phyloP scores from a whole-genome alignment of 2,113 vertebrate genomes.

The Megalops atlanticus region DNA sequence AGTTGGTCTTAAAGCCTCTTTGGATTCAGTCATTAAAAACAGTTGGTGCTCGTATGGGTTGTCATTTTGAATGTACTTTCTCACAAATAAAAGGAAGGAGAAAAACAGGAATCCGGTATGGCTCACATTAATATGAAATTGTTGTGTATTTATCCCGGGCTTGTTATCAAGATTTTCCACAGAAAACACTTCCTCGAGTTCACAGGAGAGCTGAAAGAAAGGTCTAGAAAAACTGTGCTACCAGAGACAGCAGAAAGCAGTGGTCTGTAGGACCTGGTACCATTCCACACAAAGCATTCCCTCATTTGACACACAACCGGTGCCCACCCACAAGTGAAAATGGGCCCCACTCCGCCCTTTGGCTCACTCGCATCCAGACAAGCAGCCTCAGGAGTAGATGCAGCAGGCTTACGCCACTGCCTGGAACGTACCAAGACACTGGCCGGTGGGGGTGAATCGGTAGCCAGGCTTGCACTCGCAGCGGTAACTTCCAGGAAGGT shows the following conservation, averaged over 20 bases:
- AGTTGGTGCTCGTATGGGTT: neutral
- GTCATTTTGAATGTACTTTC: neutral
- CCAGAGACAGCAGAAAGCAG: neutral
- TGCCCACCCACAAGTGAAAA: neutral
- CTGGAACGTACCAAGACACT: slow-evolving; percentile 80
- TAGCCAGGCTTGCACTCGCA: slow-evolving; percentile 94
- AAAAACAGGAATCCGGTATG: slow-evolving; percentile 49
- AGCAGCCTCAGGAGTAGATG: neutral
- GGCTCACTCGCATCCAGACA: neutral
- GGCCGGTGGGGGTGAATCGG: slow-evolving; percentile 86
- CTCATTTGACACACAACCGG: neutral
- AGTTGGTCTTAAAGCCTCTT: neutral
- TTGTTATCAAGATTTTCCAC: slow-evolving; percentile 62
- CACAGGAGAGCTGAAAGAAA: slow-evolving; percentile 45
- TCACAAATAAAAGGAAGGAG: slow-evolving; percentile 47
- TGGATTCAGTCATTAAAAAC: neutral
- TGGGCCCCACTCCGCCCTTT: neutral
- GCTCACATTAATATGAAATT: slow-evolving; percentile 29
- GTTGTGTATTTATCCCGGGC: slow-evolving; percentile 46
- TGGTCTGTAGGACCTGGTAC: neutral
- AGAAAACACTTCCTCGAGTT: slow-evolving; percentile 43
- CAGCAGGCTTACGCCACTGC: neutral
- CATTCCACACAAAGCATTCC: neutral
- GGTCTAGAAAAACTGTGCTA: slow-evolving; percentile 48
- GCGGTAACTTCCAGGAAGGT: slow-evolving; percentile 88